These are phyloP conservation scores for Platysteira castanea DNA, from an alignment of 2,113 vertebrate genomes.

Conservation along the genomic window DNA sequence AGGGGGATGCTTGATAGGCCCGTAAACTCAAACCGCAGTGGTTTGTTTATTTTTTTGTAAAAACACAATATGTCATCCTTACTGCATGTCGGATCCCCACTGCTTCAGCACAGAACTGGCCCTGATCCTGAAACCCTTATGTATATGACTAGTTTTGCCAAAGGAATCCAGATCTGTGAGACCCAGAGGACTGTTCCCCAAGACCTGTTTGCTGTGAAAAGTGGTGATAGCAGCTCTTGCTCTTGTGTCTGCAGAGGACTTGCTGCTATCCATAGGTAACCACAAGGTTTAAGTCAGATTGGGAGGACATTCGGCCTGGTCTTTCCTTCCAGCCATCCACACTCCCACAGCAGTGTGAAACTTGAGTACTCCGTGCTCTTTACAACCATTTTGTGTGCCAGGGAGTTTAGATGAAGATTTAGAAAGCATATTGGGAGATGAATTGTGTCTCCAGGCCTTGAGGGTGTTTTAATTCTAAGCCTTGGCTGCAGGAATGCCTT, in stretches of 20 bases:
- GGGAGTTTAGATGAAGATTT: neutral
- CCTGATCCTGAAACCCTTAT: neutral
- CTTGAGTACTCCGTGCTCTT: neutral
- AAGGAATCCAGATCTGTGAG: neutral
- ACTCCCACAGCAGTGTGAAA: neutral
- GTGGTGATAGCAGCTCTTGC: neutral
- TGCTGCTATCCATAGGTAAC: neutral
- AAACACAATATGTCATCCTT: neutral
- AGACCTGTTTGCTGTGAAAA: neutral
- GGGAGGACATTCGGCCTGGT: neutral
- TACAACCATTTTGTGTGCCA: neutral
- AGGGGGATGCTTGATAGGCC: neutral
- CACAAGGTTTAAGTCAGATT: neutral
- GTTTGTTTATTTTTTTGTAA: neutral
- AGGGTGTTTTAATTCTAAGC: neutral
- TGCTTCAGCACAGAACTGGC: neutral
- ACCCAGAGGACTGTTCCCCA: neutral
- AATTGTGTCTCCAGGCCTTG: neutral
- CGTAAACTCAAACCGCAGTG: neutral
- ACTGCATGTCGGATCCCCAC: neutral
- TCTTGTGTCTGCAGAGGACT: neutral
- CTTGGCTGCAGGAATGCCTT: neutral
- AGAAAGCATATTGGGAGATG: neutral
- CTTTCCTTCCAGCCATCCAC: neutral
- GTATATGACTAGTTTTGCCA: neutral